These are phyloP conservation scores for Pelecanus crispus DNA, from an alignment of 2,113 vertebrate genomes.

Conservation along the genomic window DNA sequence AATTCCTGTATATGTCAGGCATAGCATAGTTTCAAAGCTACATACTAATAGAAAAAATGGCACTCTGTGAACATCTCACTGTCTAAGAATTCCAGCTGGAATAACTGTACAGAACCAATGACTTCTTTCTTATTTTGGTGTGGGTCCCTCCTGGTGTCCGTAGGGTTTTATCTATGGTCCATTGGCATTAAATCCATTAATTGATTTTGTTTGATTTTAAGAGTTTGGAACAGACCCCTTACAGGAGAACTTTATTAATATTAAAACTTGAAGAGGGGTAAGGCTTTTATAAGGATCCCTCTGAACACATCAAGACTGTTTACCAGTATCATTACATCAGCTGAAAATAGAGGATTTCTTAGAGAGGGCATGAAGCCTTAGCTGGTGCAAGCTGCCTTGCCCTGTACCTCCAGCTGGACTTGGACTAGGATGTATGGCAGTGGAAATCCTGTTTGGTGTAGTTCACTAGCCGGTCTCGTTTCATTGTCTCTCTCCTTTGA, in stretches of 20 bases:
- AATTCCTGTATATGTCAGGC: background rate
- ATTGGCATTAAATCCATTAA: background rate
- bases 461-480: background rate
- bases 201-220: background rate
- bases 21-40: background rate
- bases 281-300: background rate
- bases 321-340: background rate
- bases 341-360: background rate
- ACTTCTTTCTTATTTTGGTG: background rate
- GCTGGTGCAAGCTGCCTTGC: background rate
- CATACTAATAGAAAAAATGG: background rate
- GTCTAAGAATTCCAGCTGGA: slow-evolving; percentile 45
- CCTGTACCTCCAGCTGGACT: background rate
- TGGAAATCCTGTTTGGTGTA: background rate
- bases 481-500: background rate
- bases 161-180: background rate
- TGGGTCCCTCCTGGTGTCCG: background rate
- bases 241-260: background rate
- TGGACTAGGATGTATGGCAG: background rate
- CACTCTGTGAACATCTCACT: background rate
- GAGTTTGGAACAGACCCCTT: background rate
- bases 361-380: background rate
- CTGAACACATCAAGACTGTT: background rate
- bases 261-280: background rate
- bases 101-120: background rate